Evolutionary conservation across 2,888 invertebrate species (phyloP), one percentile per base, ranked within the genome.

Genomic region (Gerosis bhagava): DNA sequence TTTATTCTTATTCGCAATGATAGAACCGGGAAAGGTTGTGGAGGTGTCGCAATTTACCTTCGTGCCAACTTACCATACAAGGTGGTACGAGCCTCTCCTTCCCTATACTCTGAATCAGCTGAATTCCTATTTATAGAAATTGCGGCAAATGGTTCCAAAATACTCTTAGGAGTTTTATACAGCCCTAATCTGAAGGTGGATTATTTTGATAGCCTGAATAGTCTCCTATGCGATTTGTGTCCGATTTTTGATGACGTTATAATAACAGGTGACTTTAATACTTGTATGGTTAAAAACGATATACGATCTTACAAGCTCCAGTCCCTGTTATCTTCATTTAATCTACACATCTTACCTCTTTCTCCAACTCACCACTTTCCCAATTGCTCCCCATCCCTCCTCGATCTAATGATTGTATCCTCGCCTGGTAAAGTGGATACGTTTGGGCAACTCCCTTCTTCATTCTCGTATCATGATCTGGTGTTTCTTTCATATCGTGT

Each of bases 391-490:
- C 24, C n/a, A n/a, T 24, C n/a, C 24, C n/a, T 3, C 7, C 8
- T 34, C 3, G 34, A 34, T n/a, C 21, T 34, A 3, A 34, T 34
- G 5, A 13, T 34, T 12, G 34, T 34, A 12, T 34, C 34, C 2
- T 5, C 12, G 2, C 21, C 21, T 22, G 13, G 21, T 34, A 34
- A 34, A 4, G 21, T 19, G 5, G 34, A 19, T 11, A 19, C 12
- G 3, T 12, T 19, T 34, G 34, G 19, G 7, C 34, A 34, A n/a
- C 21, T 34, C 3, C 11, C 21, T 5, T 21, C 21, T 21, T 22
- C 21, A 5, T 34, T 34, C 5, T 34, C 34, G 3, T 34, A 34
- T 8, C 34, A 34, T 22, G 34, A 34, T 13, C 12, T n/a, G n/a
- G n/a, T n/a, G n/a, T n/a, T n/a, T n/a, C n/a, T n/a, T n/a, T n/a